Evolutionary conservation across 2,888 invertebrate genomes (phyloP), one percentile per base, ranked within the genome.

Genomic region (Cotesia congregata): DNA sequence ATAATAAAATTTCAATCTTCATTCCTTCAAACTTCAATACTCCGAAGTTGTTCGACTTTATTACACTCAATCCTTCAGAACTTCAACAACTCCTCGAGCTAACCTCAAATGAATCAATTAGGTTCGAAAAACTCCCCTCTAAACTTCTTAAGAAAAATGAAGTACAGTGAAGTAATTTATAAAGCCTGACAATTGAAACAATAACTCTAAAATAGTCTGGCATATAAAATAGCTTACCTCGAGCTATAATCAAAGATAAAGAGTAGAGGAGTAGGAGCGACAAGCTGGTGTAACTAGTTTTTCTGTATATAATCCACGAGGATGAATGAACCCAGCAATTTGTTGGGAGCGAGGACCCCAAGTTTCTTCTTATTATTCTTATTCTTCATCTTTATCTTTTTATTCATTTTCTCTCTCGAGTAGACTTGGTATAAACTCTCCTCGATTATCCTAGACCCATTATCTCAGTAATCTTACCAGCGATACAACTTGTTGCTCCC

Each of bases 281-380:
- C 70, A 70, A 80, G 81, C 84, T 82, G 81, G 87, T 83, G 80
- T 78, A 85, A 86, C 88, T 87, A 87, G 88, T 87, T 88, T 88
- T 88, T 88, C 85, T 75, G 82, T 83, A 82, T 85, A 85, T 85
- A 77, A 74, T 85, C 82, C 77, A 83, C 50, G 85, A 87, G 87
- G 89, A 89, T 89, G 89, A 89, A 89, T 88, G 89, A 89, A 89
- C 89, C 88, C 87, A 82, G 87, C 85, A 88, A 89, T 89, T 89
- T 88, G 86, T 87, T 87, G 88, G 85, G 85, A 86, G 88, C 86
- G 85, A 86, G 83, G 86, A 86, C 85, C 85, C 82, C 74, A 20
- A 20, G 62, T 71, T 12, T 60, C 30, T 71, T n/a, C 59, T 70
- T 62, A 67, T 70, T 64, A 60, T 69, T 68, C 67, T 72, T 68